Percentiles rank a stretch among this genome's conserved stretches.
These are phyloP conservation scores for Metridium senile DNA, from an alignment of 92 coral and sea anemone genomes.

Conservation along the genomic window DNA sequence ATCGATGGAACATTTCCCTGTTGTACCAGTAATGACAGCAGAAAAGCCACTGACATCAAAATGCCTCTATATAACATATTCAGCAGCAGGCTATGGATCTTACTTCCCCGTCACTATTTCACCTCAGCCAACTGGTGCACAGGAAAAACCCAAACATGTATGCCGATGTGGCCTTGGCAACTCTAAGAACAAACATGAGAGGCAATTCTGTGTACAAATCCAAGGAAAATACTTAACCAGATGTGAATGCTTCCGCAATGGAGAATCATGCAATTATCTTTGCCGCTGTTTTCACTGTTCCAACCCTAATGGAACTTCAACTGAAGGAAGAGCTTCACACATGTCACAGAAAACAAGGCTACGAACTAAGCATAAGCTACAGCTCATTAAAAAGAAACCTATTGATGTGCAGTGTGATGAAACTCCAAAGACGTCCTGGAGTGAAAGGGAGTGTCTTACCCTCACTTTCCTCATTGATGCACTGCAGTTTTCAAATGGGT, in stretches of 20 bases:
- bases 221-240: slow-evolving; percentile 62
- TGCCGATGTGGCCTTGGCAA: slow-evolving; percentile 77
- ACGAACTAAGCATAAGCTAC: slow-evolving; percentile 68
- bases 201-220: slow-evolving; percentile 58
- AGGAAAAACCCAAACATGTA: slow-evolving; percentile 33
- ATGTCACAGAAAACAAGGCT: slow-evolving; percentile 32
- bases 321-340: slow-evolving; percentile 35
- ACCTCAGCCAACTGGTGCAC: not conserved
- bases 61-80: slow-evolving; percentile 59
- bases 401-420: not conserved
- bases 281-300: slow-evolving; percentile 72
- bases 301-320: slow-evolving; percentile 70
- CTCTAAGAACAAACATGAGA: slow-evolving; percentile 52
- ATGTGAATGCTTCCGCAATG: slow-evolving; percentile 70
- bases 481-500: slow-evolving; percentile 42
- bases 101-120: slow-evolving; percentile 33
- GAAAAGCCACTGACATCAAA: slow-evolving; percentile 52
- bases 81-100: slow-evolving; percentile 59
- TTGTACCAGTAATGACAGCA: slow-evolving; percentile 59
- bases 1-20: slow-evolving; percentile 65
- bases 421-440: slow-evolving; percentile 26
- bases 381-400: slow-evolving; percentile 35
- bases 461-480: slow-evolving; percentile 49
- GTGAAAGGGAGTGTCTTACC: slow-evolving; percentile 53
- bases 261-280: slow-evolving; percentile 56